Conservation (phyloP, 2,797 vertebrate species). For the Tragelaphus oryx region DNA sequence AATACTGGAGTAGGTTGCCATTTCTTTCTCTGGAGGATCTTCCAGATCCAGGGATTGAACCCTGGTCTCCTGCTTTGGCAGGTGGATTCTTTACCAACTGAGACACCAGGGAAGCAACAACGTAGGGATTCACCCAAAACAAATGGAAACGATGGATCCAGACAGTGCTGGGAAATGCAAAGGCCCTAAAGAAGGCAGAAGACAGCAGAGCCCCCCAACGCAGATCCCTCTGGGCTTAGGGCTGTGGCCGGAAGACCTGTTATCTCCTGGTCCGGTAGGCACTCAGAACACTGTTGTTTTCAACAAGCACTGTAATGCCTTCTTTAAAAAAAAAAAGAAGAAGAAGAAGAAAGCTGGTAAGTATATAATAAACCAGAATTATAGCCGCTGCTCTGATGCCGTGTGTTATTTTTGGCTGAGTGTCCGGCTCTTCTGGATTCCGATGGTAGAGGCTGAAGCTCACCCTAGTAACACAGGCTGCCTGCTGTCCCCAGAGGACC, state of each 20-base stretch:
- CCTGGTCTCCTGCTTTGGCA: neutral
- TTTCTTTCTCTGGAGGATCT: neutral
- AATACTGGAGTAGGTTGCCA: neutral
- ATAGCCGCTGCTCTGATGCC: slow-evolving; percentile 50
- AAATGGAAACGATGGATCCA: neutral
- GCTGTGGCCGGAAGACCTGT: neutral
- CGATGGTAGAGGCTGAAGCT: slow-evolving; percentile 48
- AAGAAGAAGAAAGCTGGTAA: slow-evolving; percentile 41
- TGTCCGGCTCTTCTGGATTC: slow-evolving; percentile 53
- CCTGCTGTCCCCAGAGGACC: slow-evolving; percentile 72
- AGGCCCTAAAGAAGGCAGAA: neutral
- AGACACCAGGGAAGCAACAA: neutral
- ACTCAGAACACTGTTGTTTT: slow-evolving; percentile 59
- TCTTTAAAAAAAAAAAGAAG: slow-evolving; percentile 35
- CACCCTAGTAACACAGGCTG: slow-evolving; percentile 68
- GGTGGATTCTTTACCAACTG: neutral
- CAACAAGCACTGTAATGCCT: slow-evolving; percentile 16
- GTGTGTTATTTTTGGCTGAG: slow-evolving; percentile 69
- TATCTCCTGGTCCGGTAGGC: neutral
- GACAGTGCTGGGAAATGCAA: neutral
- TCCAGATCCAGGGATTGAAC: neutral
- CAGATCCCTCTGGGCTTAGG: neutral
- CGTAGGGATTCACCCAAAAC: neutral
- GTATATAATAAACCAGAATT: slow-evolving; percentile 53
- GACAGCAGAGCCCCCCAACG: neutral